Percentiles rank a stretch among this genome's conserved stretches.
phyloP scores from a whole-genome alignment of 2,888 invertebrate genomes.

The Coecobrya sp. region DNA sequence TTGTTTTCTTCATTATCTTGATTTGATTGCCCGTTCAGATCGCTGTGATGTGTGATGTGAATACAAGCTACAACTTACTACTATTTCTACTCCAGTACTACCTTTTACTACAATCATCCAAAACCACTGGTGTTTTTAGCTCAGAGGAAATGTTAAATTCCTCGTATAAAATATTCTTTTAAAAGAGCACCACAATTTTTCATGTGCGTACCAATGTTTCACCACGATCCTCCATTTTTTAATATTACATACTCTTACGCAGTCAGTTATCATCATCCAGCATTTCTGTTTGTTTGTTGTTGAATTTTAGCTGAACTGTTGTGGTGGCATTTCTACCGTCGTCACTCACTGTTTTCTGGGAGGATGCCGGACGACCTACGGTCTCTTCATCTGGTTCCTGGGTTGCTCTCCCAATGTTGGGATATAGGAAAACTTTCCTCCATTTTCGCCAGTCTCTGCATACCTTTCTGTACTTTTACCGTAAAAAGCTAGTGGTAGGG shows the following conservation, averaged over 20 bases:
- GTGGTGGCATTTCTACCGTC: neutral
- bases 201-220: conserved; percentile 3
- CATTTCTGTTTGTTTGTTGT: neutral
- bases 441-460: neutral
- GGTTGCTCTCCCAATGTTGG: neutral
- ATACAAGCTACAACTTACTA: too few relatives aligned
- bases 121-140: neutral
- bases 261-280: neutral
- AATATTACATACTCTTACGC: neutral
- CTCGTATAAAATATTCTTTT: conserved; percentile 1
- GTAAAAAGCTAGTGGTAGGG: neutral
- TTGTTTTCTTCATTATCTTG: neutral
- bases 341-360: neutral
- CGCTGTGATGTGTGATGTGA: too few relatives aligned
- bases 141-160: neutral
- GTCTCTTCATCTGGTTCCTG: neutral
- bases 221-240: neutral
- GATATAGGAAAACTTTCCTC: conserved; percentile 1
- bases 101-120: neutral
- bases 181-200: neutral
- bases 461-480: neutral
- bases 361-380: neutral
- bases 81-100: too few relatives aligned
- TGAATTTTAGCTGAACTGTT: conserved; percentile 1
- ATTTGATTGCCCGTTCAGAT: too few relatives aligned